Evolutionary conservation across 2,113 vertebrate species (phyloP).

Genomic region (Pungitius pungitius): DNA sequence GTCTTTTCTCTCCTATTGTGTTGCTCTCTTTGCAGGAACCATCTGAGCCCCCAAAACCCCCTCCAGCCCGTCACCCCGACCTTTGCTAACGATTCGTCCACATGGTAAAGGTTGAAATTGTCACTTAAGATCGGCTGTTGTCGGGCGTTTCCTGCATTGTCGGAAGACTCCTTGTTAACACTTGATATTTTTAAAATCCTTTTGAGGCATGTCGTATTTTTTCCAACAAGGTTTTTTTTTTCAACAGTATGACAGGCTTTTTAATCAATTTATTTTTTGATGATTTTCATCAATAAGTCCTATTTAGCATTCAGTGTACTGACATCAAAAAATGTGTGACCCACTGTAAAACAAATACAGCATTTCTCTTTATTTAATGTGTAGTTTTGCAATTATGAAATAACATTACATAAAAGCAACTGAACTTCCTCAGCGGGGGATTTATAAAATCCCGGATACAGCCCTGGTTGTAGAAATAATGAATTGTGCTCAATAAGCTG

Average conservation of each 20-base stretch:
- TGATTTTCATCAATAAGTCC: not conserved
- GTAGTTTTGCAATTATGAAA: not conserved
- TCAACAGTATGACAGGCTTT: not conserved
- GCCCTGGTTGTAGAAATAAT: no score
- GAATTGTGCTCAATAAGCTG: no score
- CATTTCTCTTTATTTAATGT: no score
- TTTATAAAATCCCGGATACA: no score
- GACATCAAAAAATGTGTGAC: not conserved
- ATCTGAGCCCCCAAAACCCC: conserved; percentile 57
- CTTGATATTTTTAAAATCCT: conserved; percentile 5
- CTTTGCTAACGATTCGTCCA: conserved; percentile 67
- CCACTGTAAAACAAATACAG: not conserved
- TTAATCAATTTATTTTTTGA: not conserved
- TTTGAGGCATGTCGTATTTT: not conserved
- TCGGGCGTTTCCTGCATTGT: conserved; percentile 48
- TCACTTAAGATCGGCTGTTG: conserved; percentile 68
- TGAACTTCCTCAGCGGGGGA: no score
- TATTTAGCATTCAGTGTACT: not conserved
- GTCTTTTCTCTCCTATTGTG: conserved; percentile 45
- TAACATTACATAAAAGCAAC: not conserved
- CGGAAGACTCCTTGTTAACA: conserved; percentile 49
- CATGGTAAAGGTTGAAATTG: conserved; percentile 71
- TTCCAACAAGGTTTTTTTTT: not conserved
- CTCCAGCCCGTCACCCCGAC: conserved; percentile 57
- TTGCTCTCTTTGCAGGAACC: conserved; percentile 63